phyloP scores from a whole-genome alignment of 2,888 invertebrate species.

The Morinoia aosen region DNA sequence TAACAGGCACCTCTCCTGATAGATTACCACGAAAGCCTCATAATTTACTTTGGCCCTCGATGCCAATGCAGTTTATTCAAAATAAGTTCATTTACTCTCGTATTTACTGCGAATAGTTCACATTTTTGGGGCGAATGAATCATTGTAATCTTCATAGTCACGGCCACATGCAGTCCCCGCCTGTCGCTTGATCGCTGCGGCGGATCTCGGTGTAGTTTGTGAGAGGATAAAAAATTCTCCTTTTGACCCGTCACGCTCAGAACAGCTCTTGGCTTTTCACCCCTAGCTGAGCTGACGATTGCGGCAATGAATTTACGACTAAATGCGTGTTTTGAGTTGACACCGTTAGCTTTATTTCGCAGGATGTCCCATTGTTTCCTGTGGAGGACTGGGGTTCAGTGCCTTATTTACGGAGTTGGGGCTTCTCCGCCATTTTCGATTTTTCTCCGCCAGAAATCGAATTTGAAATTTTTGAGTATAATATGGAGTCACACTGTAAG shows the following conservation, averaged over 20 bases:
- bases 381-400: neutral
- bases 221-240: neutral
- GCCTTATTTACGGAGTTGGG: neutral
- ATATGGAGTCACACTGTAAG: neutral
- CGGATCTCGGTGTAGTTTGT: neutral
- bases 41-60: no score
- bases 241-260: slow-evolving; percentile 3
- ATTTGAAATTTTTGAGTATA: neutral
- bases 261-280: neutral
- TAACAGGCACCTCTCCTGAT: no score
- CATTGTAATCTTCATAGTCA: neutral
- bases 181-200: neutral
- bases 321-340: neutral
- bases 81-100: no score
- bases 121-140: no score
- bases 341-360: slow-evolving; percentile 1
- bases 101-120: no score
- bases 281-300: neutral
- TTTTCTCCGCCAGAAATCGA: neutral
- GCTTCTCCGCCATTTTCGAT: neutral
- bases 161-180: neutral
- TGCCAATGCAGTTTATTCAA: no score
- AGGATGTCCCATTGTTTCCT: neutral
- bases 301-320: neutral
- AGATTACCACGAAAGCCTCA: no score